These are phyloP conservation scores for Caiman crocodilus DNA, from an alignment of 2,797 vertebrate species.

Conservation along the genomic window DNA sequence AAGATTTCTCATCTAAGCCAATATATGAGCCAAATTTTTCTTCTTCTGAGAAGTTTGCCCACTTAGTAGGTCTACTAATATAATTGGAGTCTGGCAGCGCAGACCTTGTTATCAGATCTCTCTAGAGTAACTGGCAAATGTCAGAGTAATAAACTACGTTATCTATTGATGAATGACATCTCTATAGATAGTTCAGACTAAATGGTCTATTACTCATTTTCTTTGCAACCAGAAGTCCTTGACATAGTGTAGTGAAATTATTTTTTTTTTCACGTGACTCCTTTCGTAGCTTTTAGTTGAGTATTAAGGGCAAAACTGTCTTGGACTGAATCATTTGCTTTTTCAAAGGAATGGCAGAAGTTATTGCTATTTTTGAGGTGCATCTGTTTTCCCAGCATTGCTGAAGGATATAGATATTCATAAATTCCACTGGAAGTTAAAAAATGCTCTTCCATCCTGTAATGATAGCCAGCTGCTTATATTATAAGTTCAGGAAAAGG, in stretches of 20 bases:
- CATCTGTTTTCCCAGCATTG: background rate
- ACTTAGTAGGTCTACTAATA: too few species aligned
- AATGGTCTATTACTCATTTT: slow-evolving; percentile 38
- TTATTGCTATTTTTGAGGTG: slow-evolving; percentile 2
- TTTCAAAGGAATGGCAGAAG: slow-evolving; percentile 17
- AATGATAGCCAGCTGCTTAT: background rate
- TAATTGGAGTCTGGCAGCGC: background rate
- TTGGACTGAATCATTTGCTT: background rate
- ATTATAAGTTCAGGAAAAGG: background rate
- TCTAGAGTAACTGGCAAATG: slow-evolving; percentile 15
- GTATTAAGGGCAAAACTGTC: background rate
- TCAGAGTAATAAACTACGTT: slow-evolving; percentile 39
- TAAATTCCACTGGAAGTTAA: background rate
- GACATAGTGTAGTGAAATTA: slow-evolving; percentile 17
- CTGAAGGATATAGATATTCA: background rate
- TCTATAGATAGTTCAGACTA: slow-evolving; percentile 22
- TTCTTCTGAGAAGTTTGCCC: too few species aligned
- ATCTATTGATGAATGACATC: slow-evolving; percentile 18
- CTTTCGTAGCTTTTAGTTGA: background rate
- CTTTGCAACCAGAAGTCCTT: background rate
- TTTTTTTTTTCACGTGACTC: background rate
- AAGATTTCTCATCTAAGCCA: background rate
- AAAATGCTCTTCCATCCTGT: background rate
- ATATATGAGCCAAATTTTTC: background rate
- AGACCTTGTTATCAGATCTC: slow-evolving; percentile 6